phyloP scores from a whole-genome alignment of 2,888 invertebrate genomes.

The Junonia oenone region DNA sequence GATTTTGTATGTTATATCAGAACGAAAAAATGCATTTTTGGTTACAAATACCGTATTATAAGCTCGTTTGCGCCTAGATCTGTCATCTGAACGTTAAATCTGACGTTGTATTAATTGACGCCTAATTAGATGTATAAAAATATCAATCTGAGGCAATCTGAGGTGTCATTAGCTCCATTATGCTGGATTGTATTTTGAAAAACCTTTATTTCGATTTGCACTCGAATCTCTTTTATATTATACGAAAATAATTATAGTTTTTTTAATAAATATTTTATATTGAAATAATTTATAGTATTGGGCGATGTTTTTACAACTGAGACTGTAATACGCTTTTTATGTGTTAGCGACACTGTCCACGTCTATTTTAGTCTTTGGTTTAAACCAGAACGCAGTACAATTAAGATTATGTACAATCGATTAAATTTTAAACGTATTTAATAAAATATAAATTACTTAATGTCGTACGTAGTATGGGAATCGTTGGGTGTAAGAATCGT shows the following conservation, averaged over 20 bases:
- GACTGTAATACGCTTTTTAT: not conserved
- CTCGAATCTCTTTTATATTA: not conserved
- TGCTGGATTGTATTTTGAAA: too few relatives aligned
- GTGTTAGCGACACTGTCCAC: not conserved
- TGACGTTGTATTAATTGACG: too few relatives aligned
- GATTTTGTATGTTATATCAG: too few relatives aligned
- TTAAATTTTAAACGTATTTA: not conserved
- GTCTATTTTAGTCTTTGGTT: not conserved
- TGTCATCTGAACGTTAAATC: too few relatives aligned
- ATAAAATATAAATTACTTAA: not conserved
- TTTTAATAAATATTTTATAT: not conserved
- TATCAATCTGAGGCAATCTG: too few relatives aligned
- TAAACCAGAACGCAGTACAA: not conserved
- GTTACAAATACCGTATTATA: too few relatives aligned
- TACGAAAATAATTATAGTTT: not conserved
- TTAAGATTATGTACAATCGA: slow-evolving; percentile 1
- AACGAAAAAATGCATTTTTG: too few relatives aligned
- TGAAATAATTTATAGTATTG: not conserved
- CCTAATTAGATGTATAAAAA: too few relatives aligned
- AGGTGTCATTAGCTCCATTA: too few relatives aligned
- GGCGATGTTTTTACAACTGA: slow-evolving; percentile 1
- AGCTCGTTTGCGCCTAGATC: too few relatives aligned
- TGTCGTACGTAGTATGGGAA: not conserved
- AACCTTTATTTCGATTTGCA: not conserved
- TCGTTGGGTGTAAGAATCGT: not conserved